Evolutionary conservation across 2,888 invertebrate genomes (phyloP).

Genomic region (Morinoia aosen): DNA sequence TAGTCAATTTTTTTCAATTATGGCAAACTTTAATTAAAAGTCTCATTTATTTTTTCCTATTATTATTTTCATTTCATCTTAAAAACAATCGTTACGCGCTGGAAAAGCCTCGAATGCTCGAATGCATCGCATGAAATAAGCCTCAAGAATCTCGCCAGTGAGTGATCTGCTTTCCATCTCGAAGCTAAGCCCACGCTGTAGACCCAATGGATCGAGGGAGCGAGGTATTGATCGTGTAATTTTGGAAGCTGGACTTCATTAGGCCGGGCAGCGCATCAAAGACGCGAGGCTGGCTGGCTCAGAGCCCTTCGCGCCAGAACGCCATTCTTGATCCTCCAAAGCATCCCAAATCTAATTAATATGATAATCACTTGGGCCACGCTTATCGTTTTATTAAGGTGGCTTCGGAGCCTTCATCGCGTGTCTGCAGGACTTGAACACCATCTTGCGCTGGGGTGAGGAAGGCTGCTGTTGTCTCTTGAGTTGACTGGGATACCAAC

Average conservation of each 20-base stretch:
- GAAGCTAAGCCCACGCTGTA: neutral
- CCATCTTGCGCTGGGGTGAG: no score
- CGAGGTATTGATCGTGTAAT: neutral
- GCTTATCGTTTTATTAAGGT: conserved; percentile 42
- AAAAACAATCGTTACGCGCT: neutral
- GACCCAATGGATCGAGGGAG: neutral
- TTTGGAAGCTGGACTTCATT: conserved; percentile 26
- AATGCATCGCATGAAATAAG: neutral
- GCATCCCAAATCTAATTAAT: conserved; percentile 48
- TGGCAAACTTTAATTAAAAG: neutral
- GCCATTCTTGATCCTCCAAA: neutral
- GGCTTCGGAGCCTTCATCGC: conserved; percentile 1
- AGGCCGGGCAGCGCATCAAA: neutral
- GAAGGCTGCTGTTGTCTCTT: no score
- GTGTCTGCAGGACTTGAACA: neutral
- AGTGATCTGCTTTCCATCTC: neutral
- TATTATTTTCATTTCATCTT: neutral
- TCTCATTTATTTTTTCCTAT: neutral
- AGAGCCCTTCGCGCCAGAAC: neutral
- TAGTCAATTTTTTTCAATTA: neutral
- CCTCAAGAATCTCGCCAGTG: no score
- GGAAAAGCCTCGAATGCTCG: neutral
- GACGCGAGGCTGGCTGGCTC: neutral
- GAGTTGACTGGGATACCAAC: neutral
- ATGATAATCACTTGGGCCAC: conserved; percentile 32